Evolutionary conservation across 2,888 invertebrate genomes (phyloP).

Genomic region (Plagodis dolabraria): DNA sequence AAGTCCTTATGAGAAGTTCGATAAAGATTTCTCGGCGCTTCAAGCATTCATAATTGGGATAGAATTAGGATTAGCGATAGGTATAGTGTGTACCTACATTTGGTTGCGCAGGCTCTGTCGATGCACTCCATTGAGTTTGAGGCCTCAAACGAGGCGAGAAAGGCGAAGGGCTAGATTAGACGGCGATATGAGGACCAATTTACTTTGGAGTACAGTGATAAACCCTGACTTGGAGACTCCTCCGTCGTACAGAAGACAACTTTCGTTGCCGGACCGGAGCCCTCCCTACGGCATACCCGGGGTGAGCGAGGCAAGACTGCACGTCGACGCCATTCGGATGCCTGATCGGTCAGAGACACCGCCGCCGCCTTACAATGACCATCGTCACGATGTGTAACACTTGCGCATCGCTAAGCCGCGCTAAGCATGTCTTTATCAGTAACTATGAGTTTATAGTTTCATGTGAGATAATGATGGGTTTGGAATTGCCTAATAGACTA

Average conservation of each 20-base stretch:
- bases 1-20: conserved; percentile 70
- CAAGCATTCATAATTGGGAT: conserved; percentile 75
- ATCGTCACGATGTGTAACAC: conserved; percentile 58
- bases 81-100: conserved; percentile 72
- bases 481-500: too few relatives aligned
- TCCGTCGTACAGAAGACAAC: conserved; percentile 64
- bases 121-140: conserved; percentile 57
- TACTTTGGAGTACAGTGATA: conserved; percentile 68
- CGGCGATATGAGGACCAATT: conserved; percentile 68
- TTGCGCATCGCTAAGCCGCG: not conserved
- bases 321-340: conserved; percentile 62
- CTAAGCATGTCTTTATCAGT: not conserved
- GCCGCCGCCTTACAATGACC: conserved; percentile 77
- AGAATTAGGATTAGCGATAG: conserved; percentile 72
- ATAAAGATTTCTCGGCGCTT: conserved; percentile 71
- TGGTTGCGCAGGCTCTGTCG: conserved; percentile 70
- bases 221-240: conserved; percentile 74
- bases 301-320: conserved; percentile 52
- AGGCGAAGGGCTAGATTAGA: conserved; percentile 55
- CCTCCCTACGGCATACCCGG: conserved; percentile 59
- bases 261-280: conserved; percentile 62
- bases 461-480: too few relatives aligned
- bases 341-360: conserved; percentile 72
- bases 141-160: conserved; percentile 53
- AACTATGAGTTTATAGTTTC: too few relatives aligned